A percentile compares a stretch with the other conserved stretches of the same genome.
phyloP scores from a whole-genome alignment of 2,888 invertebrate species.

The Euzophera pinguis region DNA sequence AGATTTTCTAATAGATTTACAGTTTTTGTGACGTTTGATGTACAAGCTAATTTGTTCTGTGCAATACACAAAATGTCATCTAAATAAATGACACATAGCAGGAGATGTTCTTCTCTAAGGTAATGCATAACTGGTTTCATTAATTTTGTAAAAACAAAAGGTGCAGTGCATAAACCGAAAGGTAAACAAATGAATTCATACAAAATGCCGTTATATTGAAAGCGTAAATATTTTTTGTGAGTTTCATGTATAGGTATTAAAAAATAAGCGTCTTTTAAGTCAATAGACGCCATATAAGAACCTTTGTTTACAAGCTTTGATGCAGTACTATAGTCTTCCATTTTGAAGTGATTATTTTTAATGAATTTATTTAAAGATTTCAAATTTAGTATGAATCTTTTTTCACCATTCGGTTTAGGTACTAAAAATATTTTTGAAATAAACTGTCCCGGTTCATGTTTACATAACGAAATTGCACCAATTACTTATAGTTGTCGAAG shows the following conservation, averaged over 20 bases:
- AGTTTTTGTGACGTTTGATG: not conserved
- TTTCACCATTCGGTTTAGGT: conserved; percentile 17
- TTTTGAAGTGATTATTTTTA: conserved; percentile 19
- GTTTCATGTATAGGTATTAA: conserved; percentile 13
- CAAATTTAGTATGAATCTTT: conserved; percentile 21
- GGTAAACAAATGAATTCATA: conserved; percentile 24
- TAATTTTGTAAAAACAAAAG: conserved; percentile 24
- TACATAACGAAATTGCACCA: not conserved
- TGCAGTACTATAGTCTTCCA: conserved; percentile 23
- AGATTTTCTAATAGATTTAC: not conserved
- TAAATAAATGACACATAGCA: conserved; percentile 15
- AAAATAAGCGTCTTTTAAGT: conserved; percentile 11
- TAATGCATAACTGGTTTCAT: conserved; percentile 20
- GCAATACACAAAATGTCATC: conserved; percentile 15
- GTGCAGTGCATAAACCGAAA: conserved; percentile 22
- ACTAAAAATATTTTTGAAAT: conserved; percentile 9
- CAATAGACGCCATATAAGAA: not conserved
- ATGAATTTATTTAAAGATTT: conserved; percentile 21
- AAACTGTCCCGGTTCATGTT: not conserved
- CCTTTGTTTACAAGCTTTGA: not conserved
- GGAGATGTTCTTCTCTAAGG: conserved; percentile 4
- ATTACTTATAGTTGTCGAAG: not conserved
- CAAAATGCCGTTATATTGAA: conserved; percentile 14
- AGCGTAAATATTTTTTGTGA: conserved; percentile 21
- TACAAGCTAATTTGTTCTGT: not conserved